phyloP scores from a whole-genome alignment of 2,113 vertebrate species.

The Epinephelus moara region DNA sequence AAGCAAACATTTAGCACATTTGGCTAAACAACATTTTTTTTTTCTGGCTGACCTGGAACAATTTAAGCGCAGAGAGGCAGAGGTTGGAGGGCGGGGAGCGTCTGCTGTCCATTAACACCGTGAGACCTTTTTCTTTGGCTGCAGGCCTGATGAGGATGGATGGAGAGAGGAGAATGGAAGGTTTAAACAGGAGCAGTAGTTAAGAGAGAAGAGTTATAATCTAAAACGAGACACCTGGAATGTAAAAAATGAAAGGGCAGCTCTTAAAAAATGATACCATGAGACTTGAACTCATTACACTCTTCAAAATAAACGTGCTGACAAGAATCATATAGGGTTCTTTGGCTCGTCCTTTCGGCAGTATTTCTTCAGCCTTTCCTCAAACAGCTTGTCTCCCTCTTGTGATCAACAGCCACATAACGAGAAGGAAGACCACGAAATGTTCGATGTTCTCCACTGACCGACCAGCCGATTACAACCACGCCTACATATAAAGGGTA shows the following conservation, averaged over 20 bases:
- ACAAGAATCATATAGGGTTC: too few relatives aligned
- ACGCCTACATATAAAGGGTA: too few relatives aligned
- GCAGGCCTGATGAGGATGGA: constrained; percentile 80
- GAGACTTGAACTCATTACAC: not conserved
- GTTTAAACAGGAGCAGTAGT: constrained; percentile 6
- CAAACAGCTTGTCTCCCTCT: too few relatives aligned
- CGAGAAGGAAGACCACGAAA: too few relatives aligned
- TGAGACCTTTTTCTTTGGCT: constrained; percentile 86
- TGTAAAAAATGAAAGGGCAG: not conserved
- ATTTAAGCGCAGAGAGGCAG: constrained; percentile 79
- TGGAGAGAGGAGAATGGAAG: not conserved
- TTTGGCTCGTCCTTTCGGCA: too few relatives aligned
- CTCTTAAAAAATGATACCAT: not conserved
- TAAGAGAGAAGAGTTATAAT: not conserved
- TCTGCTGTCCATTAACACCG: constrained; percentile 87
- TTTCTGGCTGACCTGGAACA: constrained; percentile 81
- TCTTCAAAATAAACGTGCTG: too few relatives aligned
- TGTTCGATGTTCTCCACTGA: too few relatives aligned
- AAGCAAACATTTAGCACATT: constrained; percentile 42
- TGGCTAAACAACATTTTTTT: not conserved
- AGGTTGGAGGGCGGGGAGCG: constrained; percentile 74
- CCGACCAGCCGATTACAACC: too few relatives aligned
- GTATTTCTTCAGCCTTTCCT: too few relatives aligned
- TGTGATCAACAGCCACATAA: too few relatives aligned
- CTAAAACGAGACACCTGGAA: not conserved